phyloP scores from a whole-genome alignment of 2,888 invertebrate genomes.

The Tachina lurida region DNA sequence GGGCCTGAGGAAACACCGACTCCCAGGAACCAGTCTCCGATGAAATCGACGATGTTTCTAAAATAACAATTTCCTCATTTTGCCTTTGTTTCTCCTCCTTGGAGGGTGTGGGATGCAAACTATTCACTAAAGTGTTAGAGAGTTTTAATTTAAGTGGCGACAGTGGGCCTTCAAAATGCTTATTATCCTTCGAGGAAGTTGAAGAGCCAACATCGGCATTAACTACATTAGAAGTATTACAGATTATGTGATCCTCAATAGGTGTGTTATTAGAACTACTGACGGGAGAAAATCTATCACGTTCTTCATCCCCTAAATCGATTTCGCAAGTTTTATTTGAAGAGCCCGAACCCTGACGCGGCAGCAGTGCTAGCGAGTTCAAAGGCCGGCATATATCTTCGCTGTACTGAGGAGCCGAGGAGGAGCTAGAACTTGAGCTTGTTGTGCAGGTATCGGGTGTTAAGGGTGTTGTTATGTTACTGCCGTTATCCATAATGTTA shows the following conservation, averaged over 20 bases:
- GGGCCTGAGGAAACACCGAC: conserved; percentile 84
- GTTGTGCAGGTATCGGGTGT: conserved; percentile 64
- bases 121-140: conserved; percentile 53
- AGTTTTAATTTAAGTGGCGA: conserved; percentile 69
- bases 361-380: conserved; percentile 71
- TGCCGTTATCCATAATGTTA: conserved; percentile 54
- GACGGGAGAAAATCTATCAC: conserved; percentile 82
- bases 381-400: conserved; percentile 75
- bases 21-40: conserved; percentile 88
- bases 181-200: conserved; percentile 75
- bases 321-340: conserved; percentile 81
- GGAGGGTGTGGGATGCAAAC: conserved; percentile 76
- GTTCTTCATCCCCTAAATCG: conserved; percentile 81
- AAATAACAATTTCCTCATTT: conserved; percentile 86
- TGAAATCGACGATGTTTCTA: conserved; percentile 86
- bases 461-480: conserved; percentile 56
- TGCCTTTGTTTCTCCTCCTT: conserved; percentile 86
- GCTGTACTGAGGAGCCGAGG: conserved; percentile 79
- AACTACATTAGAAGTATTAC: conserved; percentile 42
- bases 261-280: conserved; percentile 77
- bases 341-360: conserved; percentile 75
- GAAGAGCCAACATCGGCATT: conserved; percentile 53
- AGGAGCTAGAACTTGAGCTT: conserved; percentile 72
- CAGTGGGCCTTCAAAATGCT: conserved; percentile 74
- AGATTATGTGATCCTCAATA: conserved; percentile 59